These are phyloP conservation scores for Dryobota labecula DNA, from an alignment of 2,888 invertebrate species.

Conservation along the genomic window DNA sequence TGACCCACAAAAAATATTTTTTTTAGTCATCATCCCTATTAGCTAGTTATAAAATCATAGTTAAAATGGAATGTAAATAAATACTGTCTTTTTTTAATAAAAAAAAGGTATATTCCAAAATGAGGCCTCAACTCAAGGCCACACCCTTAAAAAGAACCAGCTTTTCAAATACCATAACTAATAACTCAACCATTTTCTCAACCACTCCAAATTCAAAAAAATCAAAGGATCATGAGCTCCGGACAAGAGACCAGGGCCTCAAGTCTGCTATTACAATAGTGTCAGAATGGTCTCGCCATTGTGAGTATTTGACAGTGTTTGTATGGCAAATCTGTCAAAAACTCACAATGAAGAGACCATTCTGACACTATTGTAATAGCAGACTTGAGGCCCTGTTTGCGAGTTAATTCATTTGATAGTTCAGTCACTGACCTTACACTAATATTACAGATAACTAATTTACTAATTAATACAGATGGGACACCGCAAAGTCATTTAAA, in stretches of 20 bases:
- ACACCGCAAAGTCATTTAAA: too few relatives aligned
- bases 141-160: neutral
- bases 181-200: neutral
- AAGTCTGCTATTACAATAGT: too few relatives aligned
- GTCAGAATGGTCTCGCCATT: too few relatives aligned
- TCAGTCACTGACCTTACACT: neutral
- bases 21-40: too few relatives aligned
- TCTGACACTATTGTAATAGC: too few relatives aligned
- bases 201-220: constrained; percentile 18
- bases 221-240: neutral
- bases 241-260: constrained; percentile 1
- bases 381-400: too few relatives aligned
- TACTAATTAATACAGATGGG: too few relatives aligned
- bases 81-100: neutral
- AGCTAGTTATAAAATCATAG: neutral
- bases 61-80: constrained; percentile 28
- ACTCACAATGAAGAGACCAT: too few relatives aligned
- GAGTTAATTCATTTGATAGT: neutral
- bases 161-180: neutral
- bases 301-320: too few relatives aligned
- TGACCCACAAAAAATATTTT: too few relatives aligned
- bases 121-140: neutral
- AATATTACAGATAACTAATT: too few relatives aligned
- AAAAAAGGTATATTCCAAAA: neutral
- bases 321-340: too few relatives aligned